A percentile compares a stretch with the other conserved stretches of the same genome.
Evolutionary conservation across 2,888 invertebrate species (phyloP).

Genomic region (Euplexia lucipara): DNA sequence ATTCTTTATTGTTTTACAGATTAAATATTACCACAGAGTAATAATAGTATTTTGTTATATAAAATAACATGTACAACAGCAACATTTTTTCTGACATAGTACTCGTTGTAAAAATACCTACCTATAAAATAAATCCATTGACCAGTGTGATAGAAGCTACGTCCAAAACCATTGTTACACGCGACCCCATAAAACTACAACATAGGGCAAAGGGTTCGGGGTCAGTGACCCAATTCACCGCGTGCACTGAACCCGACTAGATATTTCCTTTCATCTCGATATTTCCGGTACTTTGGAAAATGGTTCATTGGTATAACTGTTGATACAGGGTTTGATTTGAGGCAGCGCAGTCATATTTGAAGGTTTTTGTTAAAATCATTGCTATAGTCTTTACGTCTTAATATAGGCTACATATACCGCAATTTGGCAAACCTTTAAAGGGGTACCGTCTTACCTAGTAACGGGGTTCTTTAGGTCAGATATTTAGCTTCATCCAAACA

Average conservation of each 20-base stretch:
- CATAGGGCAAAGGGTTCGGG: constrained; percentile 36
- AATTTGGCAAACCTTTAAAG: too few relatives aligned
- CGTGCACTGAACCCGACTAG: constrained; percentile 37
- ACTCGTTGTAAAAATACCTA: too few relatives aligned
- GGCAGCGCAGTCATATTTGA: not conserved
- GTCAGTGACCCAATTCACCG: constrained; percentile 49
- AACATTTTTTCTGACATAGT: too few relatives aligned
- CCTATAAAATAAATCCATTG: too few relatives aligned
- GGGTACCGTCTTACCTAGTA: too few relatives aligned
- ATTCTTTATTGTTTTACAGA: too few relatives aligned
- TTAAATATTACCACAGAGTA: not conserved
- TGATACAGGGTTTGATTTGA: constrained; percentile 2
- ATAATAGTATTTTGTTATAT: not conserved
- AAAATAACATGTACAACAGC: too few relatives aligned
- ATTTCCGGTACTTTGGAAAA: constrained; percentile 38
- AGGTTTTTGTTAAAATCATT: not conserved
- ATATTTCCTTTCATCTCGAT: constrained; percentile 49
- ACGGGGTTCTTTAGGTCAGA: too few relatives aligned
- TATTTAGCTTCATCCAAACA: too few relatives aligned
- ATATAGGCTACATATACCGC: too few relatives aligned
- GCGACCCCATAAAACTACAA: constrained; percentile 12
- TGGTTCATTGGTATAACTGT: constrained; percentile 8
- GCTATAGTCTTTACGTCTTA: too few relatives aligned
- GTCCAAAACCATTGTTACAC: constrained; percentile 3
- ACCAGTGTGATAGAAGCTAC: not conserved